phyloP scores from a whole-genome alignment of 2,113 vertebrate genomes.

The Cololabis saira region DNA sequence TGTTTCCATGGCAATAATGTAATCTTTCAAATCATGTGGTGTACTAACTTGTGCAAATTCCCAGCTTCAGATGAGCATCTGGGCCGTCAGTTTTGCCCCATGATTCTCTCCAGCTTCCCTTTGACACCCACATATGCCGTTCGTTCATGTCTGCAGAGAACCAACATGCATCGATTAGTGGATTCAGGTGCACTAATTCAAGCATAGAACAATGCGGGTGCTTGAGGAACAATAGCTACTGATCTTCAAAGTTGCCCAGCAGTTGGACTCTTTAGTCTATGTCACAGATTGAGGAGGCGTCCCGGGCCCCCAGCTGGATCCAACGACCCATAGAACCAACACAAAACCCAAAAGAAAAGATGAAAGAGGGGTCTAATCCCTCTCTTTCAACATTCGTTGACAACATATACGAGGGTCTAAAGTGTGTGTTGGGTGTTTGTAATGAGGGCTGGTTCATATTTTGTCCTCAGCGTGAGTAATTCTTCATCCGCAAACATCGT shows the following conservation, averaged over 20 bases:
- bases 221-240: conserved; percentile 62
- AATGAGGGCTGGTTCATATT: conserved; percentile 69
- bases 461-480: conserved; percentile 22
- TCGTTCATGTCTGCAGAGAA: conserved; percentile 51
- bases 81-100: conserved; percentile 14
- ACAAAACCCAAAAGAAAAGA: conserved; percentile 65
- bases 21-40: too few relatives aligned
- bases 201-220: conserved; percentile 71
- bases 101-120: conserved; percentile 61
- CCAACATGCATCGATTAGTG: conserved; percentile 66
- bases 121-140: conserved; percentile 57
- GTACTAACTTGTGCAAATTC: too few relatives aligned
- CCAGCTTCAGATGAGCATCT: too few relatives aligned
- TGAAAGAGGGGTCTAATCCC: conserved; percentile 76
- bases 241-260: conserved; percentile 69
- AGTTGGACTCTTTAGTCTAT: conserved; percentile 57
- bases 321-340: conserved; percentile 61
- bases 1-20: too few relatives aligned
- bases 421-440: conserved; percentile 71
- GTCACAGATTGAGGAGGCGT: conserved; percentile 67
- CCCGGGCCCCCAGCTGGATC: conserved; percentile 67
- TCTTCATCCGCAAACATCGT: conserved; percentile 55
- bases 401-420: conserved; percentile 66
- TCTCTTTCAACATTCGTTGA: conserved; percentile 61
- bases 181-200: conserved; percentile 76